Evolutionary conservation across 2,113 vertebrate genomes (phyloP), one percentile per base, ranked within the genome.

Genomic region (Coregonus clupeaformis): DNA sequence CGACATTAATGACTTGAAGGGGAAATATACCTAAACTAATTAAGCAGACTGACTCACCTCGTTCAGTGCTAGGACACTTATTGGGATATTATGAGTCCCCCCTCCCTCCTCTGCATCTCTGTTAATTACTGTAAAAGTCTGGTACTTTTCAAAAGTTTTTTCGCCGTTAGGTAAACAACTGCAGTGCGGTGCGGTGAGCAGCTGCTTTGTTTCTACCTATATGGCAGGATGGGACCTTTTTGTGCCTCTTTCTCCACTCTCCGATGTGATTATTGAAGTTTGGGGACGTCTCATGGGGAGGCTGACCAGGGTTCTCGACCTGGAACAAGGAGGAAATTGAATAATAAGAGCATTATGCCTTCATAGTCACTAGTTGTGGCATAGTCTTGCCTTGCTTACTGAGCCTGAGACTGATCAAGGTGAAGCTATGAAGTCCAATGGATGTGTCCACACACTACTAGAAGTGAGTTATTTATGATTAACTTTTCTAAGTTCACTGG

Each of bases 1-100:
- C 83, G 49, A 84, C 88, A 87, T 91, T 91, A 93, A 90, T 90
- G 87, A 90, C 85, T 89, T 59, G 75, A 83, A 81, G 74, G n/a
- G 18, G 3, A 12, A 42, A 57, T 57, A 68, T 22, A 36, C 1
- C 66, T 47, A 20, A 87, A 82, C 82, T 84, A 89, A 92, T 91
- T 88, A 92, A 86, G 49, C 73, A 77, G n/a, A 76, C 64, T 71
- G 82, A 82, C 77, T 88, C 87, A 87, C 80, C 86, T 83, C 81
- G 9, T 4, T 76, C 80, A 74, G 83, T 84, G 80, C 74, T 5
- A 3, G 75, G 71, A 78, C 85, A 83, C 84, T 82, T 84, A 84
- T 78, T 71, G 78, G 57, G 45, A 72, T 78, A 78, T 81, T 71
- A 73, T 68, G 73, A 45, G 63, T 68, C 57, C 36, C 36, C 36